Evolutionary conservation across 2,888 invertebrate species (phyloP), one percentile per base, ranked within the genome.

Genomic region (Caenorhabditis sulstoni): DNA sequence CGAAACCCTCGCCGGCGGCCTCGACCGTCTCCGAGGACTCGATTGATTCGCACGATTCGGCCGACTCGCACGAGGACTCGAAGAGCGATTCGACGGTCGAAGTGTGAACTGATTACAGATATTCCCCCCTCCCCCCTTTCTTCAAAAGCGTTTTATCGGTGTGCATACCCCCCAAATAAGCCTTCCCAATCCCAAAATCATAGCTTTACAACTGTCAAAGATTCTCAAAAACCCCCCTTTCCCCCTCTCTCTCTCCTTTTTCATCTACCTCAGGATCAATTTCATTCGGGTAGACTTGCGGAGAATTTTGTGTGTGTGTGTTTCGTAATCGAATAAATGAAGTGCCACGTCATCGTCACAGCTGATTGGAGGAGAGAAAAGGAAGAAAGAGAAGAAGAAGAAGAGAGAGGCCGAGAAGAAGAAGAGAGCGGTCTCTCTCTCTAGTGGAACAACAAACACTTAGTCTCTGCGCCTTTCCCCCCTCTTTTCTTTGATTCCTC

Each of bases 71-170:
- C 29, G 29, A 29, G 29, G 70, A 53, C 12, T 55, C 61, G n/a
- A 61, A 70, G 16, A 61, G 53, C 22, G 70, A 55, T 11, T 61
- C 70, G 8, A 71, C 55, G 35, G 37, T 62, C 22, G 62, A 71
- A 45, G 22, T 70, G 9, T 67, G 16, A 20, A 23, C 23, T 12
- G 3, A 12, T 35, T 14, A 3, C n/a, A n/a, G n/a, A n/a, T n/a
- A n/a, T n/a, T n/a, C n/a, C n/a, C n/a, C n/a, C n/a, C n/a, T n/a
- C n/a, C n/a, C n/a, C n/a, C n/a, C n/a, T n/a, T n/a, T n/a, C n/a
- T n/a, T n/a, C n/a, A n/a, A n/a, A n/a, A n/a, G n/a, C n/a, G n/a
- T n/a, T n/a, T n/a, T n/a, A n/a, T n/a, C n/a, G n/a, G n/a, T n/a
- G n/a, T n/a, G n/a, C n/a, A n/a, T n/a, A n/a, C n/a, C n/a, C n/a